Conservation (phyloP, 1,140 invertebrate genomes). For the Anoplolepis gracilipes region DNA sequence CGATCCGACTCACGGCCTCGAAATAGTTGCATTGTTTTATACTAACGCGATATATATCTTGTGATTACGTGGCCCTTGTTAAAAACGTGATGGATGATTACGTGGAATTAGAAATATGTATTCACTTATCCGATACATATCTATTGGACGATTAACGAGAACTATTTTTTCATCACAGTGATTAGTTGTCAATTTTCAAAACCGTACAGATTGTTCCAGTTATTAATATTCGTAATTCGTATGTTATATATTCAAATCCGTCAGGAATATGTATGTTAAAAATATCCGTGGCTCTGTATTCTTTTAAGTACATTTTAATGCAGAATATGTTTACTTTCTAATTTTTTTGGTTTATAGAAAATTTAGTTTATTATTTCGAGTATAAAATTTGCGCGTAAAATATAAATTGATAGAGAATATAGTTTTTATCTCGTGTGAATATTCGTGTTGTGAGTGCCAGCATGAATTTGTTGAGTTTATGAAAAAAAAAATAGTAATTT, state of each 20-base stretch:
- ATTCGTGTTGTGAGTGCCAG: not conserved
- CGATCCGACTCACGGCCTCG: constrained; percentile 58
- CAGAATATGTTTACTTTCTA: not conserved
- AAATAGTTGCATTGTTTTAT: constrained; percentile 63
- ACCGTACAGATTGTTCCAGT: not conserved
- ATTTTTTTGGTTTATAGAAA: not conserved
- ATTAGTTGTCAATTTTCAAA: not conserved
- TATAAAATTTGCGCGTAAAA: not conserved
- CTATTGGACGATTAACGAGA: constrained; percentile 19
- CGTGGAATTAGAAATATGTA: constrained; percentile 26
- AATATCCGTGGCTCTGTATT: not conserved
- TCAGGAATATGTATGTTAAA: not conserved
- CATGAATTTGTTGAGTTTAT: no score
- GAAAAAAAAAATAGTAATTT: not conserved
- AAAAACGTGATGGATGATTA: constrained; percentile 25
- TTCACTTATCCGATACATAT: constrained; percentile 15
- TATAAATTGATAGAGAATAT: not conserved
- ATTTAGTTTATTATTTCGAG: not conserved
- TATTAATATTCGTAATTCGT: not conserved
- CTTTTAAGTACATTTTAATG: not conserved
- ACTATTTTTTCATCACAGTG: constrained; percentile 5
- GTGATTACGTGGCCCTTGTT: constrained; percentile 26
- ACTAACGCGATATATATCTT: not conserved
- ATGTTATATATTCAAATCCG: not conserved
- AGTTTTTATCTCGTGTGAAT: not conserved